Conservation (phyloP, 2,797 vertebrate genomes). For the Austrolebias charrua region DNA sequence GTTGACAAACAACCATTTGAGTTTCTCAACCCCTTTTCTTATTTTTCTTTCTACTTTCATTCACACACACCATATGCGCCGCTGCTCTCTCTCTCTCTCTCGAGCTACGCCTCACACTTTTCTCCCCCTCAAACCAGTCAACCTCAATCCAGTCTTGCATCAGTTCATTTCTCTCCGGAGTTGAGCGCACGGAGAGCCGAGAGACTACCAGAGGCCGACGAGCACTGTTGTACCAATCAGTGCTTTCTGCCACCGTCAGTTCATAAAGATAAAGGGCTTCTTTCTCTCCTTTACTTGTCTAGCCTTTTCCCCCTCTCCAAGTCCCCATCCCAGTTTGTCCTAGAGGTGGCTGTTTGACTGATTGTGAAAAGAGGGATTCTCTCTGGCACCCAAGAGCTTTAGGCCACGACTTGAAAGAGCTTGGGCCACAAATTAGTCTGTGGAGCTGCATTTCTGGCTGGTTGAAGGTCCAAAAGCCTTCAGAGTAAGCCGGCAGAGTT, state of each 20-base stretch:
- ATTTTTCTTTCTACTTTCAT: slow-evolving; percentile 17
- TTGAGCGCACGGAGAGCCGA: slow-evolving; percentile 29
- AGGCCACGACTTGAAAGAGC: slow-evolving; percentile 55
- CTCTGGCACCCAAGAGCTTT: slow-evolving; percentile 21
- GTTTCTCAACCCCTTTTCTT: neutral
- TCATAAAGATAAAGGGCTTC: slow-evolving; percentile 70
- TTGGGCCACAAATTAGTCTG: slow-evolving; percentile 48
- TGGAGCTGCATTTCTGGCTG: slow-evolving; percentile 27
- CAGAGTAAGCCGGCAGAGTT: slow-evolving; percentile 35
- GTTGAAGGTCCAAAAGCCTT: slow-evolving; percentile 32
- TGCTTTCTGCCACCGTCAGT: slow-evolving; percentile 56
- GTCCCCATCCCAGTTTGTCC: slow-evolving; percentile 48
- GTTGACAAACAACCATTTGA: neutral
- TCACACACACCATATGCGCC: slow-evolving; percentile 20
- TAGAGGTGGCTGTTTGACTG: slow-evolving; percentile 42
- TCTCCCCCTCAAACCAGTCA: slow-evolving; percentile 51
- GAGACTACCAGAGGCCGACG: slow-evolving; percentile 47
- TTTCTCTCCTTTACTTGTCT: slow-evolving; percentile 37
- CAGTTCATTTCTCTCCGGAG: slow-evolving; percentile 66
- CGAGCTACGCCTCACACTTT: slow-evolving; percentile 53
- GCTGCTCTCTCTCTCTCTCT: slow-evolving; percentile 38
- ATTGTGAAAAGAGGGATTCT: slow-evolving; percentile 47
- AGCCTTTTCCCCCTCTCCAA: slow-evolving; percentile 27
- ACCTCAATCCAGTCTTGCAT: slow-evolving; percentile 67
- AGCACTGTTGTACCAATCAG: slow-evolving; percentile 65